Base-by-base conservation (phyloP, 2,888 invertebrate genomes). In the Agrotis exclamationis region DNA sequence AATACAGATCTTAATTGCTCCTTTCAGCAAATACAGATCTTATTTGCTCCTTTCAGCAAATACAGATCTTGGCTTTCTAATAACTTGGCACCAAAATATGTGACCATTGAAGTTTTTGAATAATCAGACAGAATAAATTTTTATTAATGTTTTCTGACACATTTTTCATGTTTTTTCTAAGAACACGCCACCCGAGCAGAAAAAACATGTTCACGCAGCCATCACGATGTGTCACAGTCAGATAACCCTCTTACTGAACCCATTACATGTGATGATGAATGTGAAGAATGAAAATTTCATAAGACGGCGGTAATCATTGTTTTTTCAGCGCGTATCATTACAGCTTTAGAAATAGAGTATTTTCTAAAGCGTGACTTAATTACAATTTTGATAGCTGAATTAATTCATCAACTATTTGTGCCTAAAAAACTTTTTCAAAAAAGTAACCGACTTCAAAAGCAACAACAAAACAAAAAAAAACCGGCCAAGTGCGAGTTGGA, bases 201-300 rank as follows among this genome's bases (percentile, higher is more conserved):
- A 79, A 76, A n/a, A 76, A 72, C 66, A 63, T 70, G 72, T 76
- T 56, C 74, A 79, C 80, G 81, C 81, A 69, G 51, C 20, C 65
- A 70, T 58, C 76, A 76, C 69, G 67, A 58, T 47, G 60, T 59
- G 28, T 59, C 28, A 56, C 20, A 45, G 13, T 51, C 51, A 68
- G 79, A 81, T 83, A 79, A 81, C 79, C 77, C 69, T 69, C 39
- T 18, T 50, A 45, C 39, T 70, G 66, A 80, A 70, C 72, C 51
- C 56, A 74, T 71, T 80, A 58, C 56, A 56, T 51, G 24, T 57
- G 45, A 62, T 73, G 79, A 67, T 54, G 80, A 74, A 63, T 68
- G 28, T 45, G 11, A 50, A 57, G 44, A 67, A 50, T 9, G 22
- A 5, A 50, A 39, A 70, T 79, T 76, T 76, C 76, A 80, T 80